Conservation (phyloP, 2,113 vertebrate species). For the Uropsilus gracilis region DNA sequence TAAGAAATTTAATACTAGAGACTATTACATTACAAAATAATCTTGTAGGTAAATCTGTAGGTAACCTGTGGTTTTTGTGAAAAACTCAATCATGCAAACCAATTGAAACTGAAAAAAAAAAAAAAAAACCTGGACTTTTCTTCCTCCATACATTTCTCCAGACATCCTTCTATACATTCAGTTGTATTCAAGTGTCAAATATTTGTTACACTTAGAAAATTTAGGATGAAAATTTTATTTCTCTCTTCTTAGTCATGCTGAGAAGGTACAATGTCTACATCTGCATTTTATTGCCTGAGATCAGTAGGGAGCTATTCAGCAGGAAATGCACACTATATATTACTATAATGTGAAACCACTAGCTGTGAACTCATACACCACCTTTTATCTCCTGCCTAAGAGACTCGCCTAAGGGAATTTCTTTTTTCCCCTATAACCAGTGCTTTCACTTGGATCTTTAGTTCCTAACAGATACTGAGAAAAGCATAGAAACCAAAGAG, state of each 20-base stretch:
- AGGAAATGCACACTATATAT: background rate
- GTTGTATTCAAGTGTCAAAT: background rate
- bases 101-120: background rate
- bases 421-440: background rate
- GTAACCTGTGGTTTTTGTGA: background rate
- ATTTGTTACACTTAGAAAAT: background rate
- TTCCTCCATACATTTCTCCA: background rate
- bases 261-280: background rate
- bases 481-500: background rate
- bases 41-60: background rate
- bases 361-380: background rate
- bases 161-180: background rate
- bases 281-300: background rate
- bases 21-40: background rate
- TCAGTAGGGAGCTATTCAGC: background rate
- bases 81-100: background rate
- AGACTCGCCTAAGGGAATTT: background rate
- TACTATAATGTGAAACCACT: background rate
- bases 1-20: background rate
- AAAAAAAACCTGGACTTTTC: background rate
- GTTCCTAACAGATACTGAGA: background rate
- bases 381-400: background rate
- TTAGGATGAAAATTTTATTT: slow-evolving; percentile 29
- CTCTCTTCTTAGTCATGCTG: background rate
- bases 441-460: background rate